Evolutionary conservation across 1,140 invertebrate genomes (phyloP), one percentile per base, ranked within the genome.

Genomic region (Pseudomyrmex gracilis): DNA sequence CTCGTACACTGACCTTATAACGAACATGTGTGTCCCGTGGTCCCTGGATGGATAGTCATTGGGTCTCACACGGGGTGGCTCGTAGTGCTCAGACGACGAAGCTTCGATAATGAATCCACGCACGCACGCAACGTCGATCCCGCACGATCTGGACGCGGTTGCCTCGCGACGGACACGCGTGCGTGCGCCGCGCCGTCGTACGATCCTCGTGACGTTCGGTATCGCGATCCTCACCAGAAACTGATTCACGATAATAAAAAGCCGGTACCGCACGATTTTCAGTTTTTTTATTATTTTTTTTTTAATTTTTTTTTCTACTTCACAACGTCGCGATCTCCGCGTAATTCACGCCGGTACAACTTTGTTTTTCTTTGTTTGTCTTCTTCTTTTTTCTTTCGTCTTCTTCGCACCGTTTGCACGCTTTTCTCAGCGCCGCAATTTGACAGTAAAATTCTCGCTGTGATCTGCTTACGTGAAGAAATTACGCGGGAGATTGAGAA

Each of bases 1-100:
- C n/a, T 88, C 86, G 86, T 89, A 70, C 82, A 92, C 92, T 92
- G 80, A 93, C 93, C 93, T 93, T 93, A 93, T 93, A 93, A 93
- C 87, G 92, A 93, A 93, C 93, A 93, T 93, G 93, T 93, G 93
- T 93, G 90, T 93, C 93, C 93, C 92, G 92, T 93, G 90, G 89
- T 93, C 92, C 92, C 93, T 93, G 90, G 92, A 92, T 93, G 88
- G 92, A 92, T 91, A 93, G 91, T 93, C 93, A 93, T 93, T 93
- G 93, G 93, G 90, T 93, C 92, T 92, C 87, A 91, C 88, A 90
- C 89, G 87, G 88, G 88, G 78, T 89, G 83, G 88, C 87, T 89
- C 86, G 85, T 57, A 66, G 83, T 70, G 64, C 70, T 89, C 82
- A 83, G 80, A 86, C 82, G 83, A 77, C 82, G 87, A 78, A 61